Base-by-base conservation (phyloP, 2,888 invertebrate genomes). In the Oligia strigilis region DNA sequence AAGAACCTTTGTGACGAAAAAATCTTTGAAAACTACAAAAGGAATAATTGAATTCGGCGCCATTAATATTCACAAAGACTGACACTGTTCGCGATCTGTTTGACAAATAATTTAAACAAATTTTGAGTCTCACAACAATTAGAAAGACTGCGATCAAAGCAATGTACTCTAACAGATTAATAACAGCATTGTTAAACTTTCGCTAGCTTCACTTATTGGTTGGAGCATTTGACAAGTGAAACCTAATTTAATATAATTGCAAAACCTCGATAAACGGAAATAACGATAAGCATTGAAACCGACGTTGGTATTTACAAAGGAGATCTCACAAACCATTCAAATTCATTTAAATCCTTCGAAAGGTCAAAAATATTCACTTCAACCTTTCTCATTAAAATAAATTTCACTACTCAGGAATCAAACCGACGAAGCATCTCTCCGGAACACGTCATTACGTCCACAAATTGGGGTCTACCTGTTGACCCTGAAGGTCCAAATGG, bases 391-490 rank as follows among this genome's bases (percentile, higher is more conserved):
- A 79, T 74, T 77, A 71, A 81, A 81, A 84, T 72, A 86, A 82
- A 83, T 81, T 79, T 80, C 81, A 74, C 79, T 72, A 80, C 64
- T 78, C 81, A 77, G 81, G 81, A 84, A 81, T 88, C 81, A 82
- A 89, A 88, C 88, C 77, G 85, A 74, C 60, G 85, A 78, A 82
- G 82, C 81, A 78, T 84, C 75, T 75, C 75, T 80, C 80, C 88
- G 88, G 87, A 86, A 83, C 83, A 90, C 84, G 80, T 85, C 89
- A 82, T 90, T 90, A 88, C 85, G 62, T 69, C 70, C 81, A 88
- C 90, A 90, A 90, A 90, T 90, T 90, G 86, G 87, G 90, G 88
- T 89, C 83, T 81, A 87, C 71, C 81, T 87, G 83, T 81, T 87
- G 83, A 82, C 88, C 87, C 83, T 66, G 84, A 66, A 78, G 87